Evolutionary conservation across 2,888 invertebrate species (phyloP).

Genomic region (Congeria kusceri): DNA sequence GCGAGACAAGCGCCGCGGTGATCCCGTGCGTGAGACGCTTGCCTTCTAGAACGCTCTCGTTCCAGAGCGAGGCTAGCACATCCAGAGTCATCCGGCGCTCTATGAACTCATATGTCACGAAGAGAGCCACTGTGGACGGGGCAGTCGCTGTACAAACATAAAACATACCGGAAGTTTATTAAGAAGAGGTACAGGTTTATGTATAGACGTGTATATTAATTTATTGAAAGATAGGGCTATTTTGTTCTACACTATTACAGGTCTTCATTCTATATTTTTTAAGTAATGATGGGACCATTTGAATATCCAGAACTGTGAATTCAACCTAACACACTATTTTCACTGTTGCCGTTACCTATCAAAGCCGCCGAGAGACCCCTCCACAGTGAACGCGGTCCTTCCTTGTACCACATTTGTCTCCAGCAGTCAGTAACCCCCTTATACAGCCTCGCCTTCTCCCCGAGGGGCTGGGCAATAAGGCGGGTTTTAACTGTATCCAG

Average conservation of each 20-base stretch:
- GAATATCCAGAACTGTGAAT: too few species aligned
- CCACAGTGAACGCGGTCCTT: slow-evolving; percentile 33
- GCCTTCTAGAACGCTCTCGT: slow-evolving; percentile 27
- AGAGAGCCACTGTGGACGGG: slow-evolving; percentile 36
- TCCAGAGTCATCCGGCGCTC: not conserved
- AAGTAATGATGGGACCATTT: too few species aligned
- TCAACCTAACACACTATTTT: too few species aligned
- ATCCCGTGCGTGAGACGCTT: slow-evolving; percentile 33
- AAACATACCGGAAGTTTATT: too few species aligned
- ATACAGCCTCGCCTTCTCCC: slow-evolving; percentile 16
- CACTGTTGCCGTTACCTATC: slow-evolving; percentile 17
- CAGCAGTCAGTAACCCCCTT: slow-evolving; percentile 24
- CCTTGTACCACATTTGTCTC: slow-evolving; percentile 14
- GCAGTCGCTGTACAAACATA: slow-evolving; percentile 29
- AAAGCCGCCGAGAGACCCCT: slow-evolving; percentile 37
- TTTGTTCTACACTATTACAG: too few species aligned
- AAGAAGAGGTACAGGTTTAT: too few species aligned
- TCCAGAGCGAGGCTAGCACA: slow-evolving; percentile 1
- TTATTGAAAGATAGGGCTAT: too few species aligned
- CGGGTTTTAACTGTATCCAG: slow-evolving; percentile 50
- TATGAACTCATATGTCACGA: slow-evolving; percentile 41
- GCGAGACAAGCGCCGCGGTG: slow-evolving; percentile 37
- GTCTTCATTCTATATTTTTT: too few species aligned
- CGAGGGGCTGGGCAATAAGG: slow-evolving; percentile 33
- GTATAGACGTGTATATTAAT: too few species aligned